A percentile compares a stretch with the other conserved stretches of the same genome.
These are phyloP conservation scores for Prionailurus viverrinus DNA, from an alignment of 2,113 vertebrate species.

Conservation along the genomic window DNA sequence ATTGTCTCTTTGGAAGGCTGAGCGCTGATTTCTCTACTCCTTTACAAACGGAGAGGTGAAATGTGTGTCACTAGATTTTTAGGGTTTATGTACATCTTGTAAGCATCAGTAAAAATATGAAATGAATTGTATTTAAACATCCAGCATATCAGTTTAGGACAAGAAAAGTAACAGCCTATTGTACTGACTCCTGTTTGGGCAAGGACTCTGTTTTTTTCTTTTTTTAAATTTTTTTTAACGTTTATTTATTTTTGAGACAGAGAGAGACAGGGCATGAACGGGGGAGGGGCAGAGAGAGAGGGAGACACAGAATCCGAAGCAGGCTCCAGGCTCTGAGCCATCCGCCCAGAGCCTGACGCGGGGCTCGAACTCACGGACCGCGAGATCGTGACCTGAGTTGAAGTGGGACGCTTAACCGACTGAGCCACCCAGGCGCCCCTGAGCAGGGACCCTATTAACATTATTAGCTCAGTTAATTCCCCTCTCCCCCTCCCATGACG, in stretches of 20 bases:
- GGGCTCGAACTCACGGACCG: too few relatives aligned
- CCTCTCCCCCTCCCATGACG: background rate
- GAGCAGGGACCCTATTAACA: background rate
- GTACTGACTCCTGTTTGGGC: accelerated
- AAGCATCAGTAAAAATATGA: background rate
- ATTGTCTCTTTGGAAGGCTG: background rate
- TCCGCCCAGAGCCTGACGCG: too few relatives aligned
- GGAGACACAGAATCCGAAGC: too few relatives aligned
- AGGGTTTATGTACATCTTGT: accelerated
- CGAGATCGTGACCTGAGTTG: too few relatives aligned
- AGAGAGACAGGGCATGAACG: too few relatives aligned
- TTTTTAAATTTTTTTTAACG: too few relatives aligned
- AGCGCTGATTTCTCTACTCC: background rate
- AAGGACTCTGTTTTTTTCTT: background rate
- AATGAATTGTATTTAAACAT: background rate
- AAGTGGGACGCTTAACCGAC: too few relatives aligned
- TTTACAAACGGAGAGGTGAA: background rate
- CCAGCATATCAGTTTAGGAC: background rate
- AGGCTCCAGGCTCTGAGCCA: too few relatives aligned
- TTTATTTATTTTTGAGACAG: too few relatives aligned
- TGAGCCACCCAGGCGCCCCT: too few relatives aligned
- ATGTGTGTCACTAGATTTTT: background rate
- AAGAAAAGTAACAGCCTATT: accelerated
- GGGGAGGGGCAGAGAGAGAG: too few relatives aligned
- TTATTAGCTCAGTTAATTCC: accelerated